Evolutionary conservation across 2,888 invertebrate species (phyloP), one percentile per base, ranked within the genome.

Genomic region (Melolontha melolontha): DNA sequence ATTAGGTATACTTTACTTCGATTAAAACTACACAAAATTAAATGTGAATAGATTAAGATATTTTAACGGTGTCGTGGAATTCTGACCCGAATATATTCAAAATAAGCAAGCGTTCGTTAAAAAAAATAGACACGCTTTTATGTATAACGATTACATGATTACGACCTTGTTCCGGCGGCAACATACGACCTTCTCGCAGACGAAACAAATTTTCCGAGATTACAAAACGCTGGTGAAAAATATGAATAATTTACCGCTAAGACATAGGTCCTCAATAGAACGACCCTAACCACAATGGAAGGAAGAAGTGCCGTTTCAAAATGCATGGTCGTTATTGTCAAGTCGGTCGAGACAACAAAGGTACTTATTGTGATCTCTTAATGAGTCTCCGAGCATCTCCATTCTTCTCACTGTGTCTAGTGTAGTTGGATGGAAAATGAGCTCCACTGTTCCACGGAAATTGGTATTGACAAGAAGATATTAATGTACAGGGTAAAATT

Each of bases 331-430:
- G 75, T 79, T 78, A 80, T 80, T 80, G 80, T 80, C 75, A 75
- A 75, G 70, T 54, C 51, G 66, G 69, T 67, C 55, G 72, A 76
- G 78, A 80, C 77, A 79, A 80, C 80, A 81, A 80, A 79, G 80
- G 71, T 74, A 69, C 71, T 75, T 75, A 80, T 81, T 81, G 80
- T 81, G 77, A 79, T 80, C 77, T 73, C 75, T 79, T 81, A 80
- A 81, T 80, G 80, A 79, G 78, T 77, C 76, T 77, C 76, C 75
- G 70, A 76, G 77, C 73, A 76, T 72, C 75, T 76, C 76, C 75
- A 79, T 79, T 79, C 79, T 79, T 76, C 59, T 17, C 57, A 42
- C 16, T 51, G 52, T 41, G 66, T 52, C 41, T 47, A 29, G 34
- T 49, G 70, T 70, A 71, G 69, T 71, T 71, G 66, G 66, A 66